Evolutionary conservation across 2,797 vertebrate species (phyloP).

Genomic region (Enoplosus armatus): DNA sequence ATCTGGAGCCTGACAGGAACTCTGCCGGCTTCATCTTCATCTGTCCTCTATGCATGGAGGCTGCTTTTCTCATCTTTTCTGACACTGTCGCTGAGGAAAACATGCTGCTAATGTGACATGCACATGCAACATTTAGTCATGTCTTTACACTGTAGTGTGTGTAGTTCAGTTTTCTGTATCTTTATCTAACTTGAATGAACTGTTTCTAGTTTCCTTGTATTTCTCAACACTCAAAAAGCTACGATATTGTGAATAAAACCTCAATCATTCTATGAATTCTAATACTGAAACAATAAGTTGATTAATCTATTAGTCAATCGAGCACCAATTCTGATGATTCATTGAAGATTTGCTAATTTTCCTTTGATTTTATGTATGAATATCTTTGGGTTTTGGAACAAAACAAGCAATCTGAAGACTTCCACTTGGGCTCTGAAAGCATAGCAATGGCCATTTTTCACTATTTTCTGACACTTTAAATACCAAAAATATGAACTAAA

Average conservation of each 20-base stretch:
- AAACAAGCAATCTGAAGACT: neutral
- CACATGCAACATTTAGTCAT: conserved; percentile 1
- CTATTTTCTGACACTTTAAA: neutral
- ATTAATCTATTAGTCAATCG: neutral
- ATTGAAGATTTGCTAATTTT: neutral
- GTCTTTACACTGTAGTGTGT: neutral
- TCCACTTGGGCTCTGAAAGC: neutral
- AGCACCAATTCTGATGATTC: neutral
- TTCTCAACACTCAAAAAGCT: neutral
- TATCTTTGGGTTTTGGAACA: neutral
- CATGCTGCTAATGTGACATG: neutral
- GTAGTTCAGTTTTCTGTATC: neutral
- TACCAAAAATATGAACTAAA: neutral
- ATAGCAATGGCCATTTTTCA: neutral
- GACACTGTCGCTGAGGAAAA: conserved; percentile 1
- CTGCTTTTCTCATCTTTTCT: conserved; percentile 22
- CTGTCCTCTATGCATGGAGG: conserved; percentile 27
- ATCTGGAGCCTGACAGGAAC: conserved; percentile 35
- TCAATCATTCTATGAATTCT: no score
- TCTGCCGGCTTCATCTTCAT: conserved; percentile 36
- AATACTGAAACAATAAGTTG: no score
- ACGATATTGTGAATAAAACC: neutral
- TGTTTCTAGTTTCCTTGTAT: neutral
- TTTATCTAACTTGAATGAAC: neutral
- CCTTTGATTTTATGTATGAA: neutral